Evolutionary conservation across 2,888 invertebrate genomes (phyloP).

Genomic region (Camponotus fellah): DNA sequence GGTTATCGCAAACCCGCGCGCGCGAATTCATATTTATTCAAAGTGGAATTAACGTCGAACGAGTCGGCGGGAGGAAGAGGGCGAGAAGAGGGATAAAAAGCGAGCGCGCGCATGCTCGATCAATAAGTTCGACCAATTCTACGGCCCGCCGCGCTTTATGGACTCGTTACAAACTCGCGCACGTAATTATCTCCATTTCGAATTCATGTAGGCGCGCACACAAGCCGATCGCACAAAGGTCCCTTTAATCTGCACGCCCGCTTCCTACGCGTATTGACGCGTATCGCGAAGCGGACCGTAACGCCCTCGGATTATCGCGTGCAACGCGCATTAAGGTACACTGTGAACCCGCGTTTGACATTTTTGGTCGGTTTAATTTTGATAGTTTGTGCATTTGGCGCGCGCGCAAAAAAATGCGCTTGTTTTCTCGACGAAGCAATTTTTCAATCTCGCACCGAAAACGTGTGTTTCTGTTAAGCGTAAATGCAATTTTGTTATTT

Average conservation of each 20-base stretch:
- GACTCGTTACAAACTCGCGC: slow-evolving; percentile 72
- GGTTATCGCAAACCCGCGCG: slow-evolving; percentile 32
- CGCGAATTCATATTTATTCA: slow-evolving; percentile 56
- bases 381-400: slow-evolving; percentile 43
- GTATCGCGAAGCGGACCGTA: slow-evolving; percentile 31
- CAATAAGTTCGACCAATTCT: slow-evolving; percentile 76
- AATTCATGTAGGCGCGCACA: slow-evolving; percentile 59
- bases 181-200: slow-evolving; percentile 73
- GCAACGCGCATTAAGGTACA: slow-evolving; percentile 29
- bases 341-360: not conserved
- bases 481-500: slow-evolving; percentile 43
- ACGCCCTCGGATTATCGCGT: slow-evolving; percentile 40
- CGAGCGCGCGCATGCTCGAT: slow-evolving; percentile 64
- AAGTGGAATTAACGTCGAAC: slow-evolving; percentile 56
- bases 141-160: slow-evolving; percentile 72
- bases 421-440: slow-evolving; percentile 43
- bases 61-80: not conserved
- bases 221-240: slow-evolving; percentile 33
- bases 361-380: slow-evolving; percentile 45
- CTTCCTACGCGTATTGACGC: slow-evolving; percentile 42
- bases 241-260: slow-evolving; percentile 68
- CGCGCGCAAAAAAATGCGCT: slow-evolving; percentile 42
- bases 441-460: slow-evolving; percentile 41
- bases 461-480: slow-evolving; percentile 34
- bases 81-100: slow-evolving; percentile 62